Evolutionary conservation across 2,888 invertebrate species (phyloP), one percentile per base, ranked within the genome.

Genomic region (Bellardia pandia): DNA sequence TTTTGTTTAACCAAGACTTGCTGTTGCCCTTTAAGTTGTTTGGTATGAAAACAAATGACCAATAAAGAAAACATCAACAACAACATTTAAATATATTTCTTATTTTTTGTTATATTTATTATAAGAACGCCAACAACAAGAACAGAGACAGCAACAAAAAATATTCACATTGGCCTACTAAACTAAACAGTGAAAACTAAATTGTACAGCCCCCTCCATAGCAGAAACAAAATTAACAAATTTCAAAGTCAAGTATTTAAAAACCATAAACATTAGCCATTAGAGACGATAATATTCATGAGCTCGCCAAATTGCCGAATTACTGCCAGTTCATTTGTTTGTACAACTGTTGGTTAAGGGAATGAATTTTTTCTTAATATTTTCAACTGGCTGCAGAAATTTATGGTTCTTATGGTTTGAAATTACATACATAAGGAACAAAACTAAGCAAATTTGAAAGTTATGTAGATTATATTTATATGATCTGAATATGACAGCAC

Each of bases 111-210:
- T 71, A 68, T 62, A 30, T 37, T 68, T 74, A 13, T n/a, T 16
- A 13, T 40, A 56, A 60, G 48, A 42, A 72, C n/a, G 13, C 9
- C n/a, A 60, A 75, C 42, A 58, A 13, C 56, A 71, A 45, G 9
- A 68, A 8, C 13, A 45, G n/a, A 33, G 30, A 23, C 23, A 23
- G 23, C 23, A 23, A 23, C 23, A 64, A 76, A 40, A 14, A 86
- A 72, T 81, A 87, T 87, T 87, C 78, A 82, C 87, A 87, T 87
- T 87, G 87, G 87, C 87, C 85, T 60, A 87, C 85, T 87, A 87
- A 87, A 85, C 81, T 40, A 77, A 76, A 79, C 64, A 82, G 58
- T 58, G 72, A 82, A 77, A 77, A 23, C 13, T 53, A 66, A 68
- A 74, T 42, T 69, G 42, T 58, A 58, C 58, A 56, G 58, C 64